Evolutionary conservation across 2,113 vertebrate species (phyloP), one percentile per base, ranked within the genome.

Genomic region (Scatophagus argus): DNA sequence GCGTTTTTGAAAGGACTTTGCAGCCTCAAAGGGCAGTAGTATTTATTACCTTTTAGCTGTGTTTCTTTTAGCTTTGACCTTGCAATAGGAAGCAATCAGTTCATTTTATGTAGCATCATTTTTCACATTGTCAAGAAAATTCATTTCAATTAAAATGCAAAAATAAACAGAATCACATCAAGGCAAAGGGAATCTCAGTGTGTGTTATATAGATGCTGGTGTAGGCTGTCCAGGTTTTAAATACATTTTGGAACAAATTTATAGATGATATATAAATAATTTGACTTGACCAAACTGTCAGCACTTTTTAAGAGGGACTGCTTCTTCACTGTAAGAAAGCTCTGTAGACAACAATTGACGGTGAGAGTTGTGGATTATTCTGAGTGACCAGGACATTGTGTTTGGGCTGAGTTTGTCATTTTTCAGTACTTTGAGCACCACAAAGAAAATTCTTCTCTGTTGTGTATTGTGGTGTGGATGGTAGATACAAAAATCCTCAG

Each of bases 361-460:
- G 71, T 0, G 4, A 51, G 41, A 41, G 23, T 11, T 74, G 21
- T 69, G 36, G 46, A 58, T 78, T 55, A 39, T 68, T 23, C 41
- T 65, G 23, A 64, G 29, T 59, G 17, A 59, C 52, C 32, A 23
- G 34, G 19, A 61, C 66, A 62, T 29, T 69, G 29, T 63, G 59
- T 55, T 43, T 74, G 64, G 55, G 34, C 47, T 71, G 66, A 63
- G 60, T 70, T 55, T 69, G 52, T 62, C 29, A 9, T 68, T 68
- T 80, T 58, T 80, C 16, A 25, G 3, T 52, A 23, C 36, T 62
- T 63, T 52, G 67, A 46, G 41, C 34, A 44, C 41, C 4, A 25
- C 3, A 64, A 64, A 36, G 21, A 81, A 36, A 52, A 36, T 36
- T 23, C n/a, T 25, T 27, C 16, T 29, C 6, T 23, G 23, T 25